Conservation (phyloP, 2,797 vertebrate species). For the Pygocentrus nattereri region DNA sequence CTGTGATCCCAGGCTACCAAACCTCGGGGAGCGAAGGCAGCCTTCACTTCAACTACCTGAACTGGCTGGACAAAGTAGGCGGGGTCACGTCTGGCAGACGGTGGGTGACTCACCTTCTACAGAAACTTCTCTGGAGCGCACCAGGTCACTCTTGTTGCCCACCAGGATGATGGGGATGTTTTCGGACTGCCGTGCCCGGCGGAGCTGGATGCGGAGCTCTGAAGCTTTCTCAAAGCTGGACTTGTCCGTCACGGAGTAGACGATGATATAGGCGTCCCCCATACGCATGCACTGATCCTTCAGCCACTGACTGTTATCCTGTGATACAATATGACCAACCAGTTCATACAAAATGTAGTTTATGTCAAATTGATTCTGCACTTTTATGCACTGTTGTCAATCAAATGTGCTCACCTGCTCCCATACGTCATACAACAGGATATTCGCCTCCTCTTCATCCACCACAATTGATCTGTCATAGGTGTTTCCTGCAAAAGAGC, state of each 20-base stretch:
- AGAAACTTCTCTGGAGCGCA: slow-evolving; percentile 95
- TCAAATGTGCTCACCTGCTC: slow-evolving; percentile 87
- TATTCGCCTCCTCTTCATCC: slow-evolving; percentile 94
- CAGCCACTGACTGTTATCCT: slow-evolving; percentile 95
- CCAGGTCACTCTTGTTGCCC: slow-evolving; percentile 98
- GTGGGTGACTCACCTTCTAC: slow-evolving; percentile 88
- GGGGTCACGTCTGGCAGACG: background rate
- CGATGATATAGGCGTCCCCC: slow-evolving; percentile 98
- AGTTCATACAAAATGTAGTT: background rate
- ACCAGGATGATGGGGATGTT: slow-evolving; percentile 99
- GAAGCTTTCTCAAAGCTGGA: slow-evolving; percentile 98
- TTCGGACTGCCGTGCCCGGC: slow-evolving; percentile 92
- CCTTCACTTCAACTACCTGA: background rate
- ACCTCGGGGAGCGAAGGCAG: background rate
- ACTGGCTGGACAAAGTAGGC: background rate
- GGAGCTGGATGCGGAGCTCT: slow-evolving; percentile 94
- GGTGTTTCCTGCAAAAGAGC: slow-evolving; percentile 84
- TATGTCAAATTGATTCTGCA: background rate
- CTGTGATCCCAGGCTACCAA: background rate
- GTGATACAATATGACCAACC: slow-evolving; percentile 14
- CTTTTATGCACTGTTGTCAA: background rate
- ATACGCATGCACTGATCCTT: slow-evolving; percentile 97
- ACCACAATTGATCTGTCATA: slow-evolving; percentile 94
- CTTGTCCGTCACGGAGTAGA: slow-evolving; percentile 98
- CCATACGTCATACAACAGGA: slow-evolving; percentile 95